Percentiles rank a stretch among this genome's conserved stretches.
phyloP scores from a whole-genome alignment of 1,140 invertebrate species.

The Nebria ingens region DNA sequence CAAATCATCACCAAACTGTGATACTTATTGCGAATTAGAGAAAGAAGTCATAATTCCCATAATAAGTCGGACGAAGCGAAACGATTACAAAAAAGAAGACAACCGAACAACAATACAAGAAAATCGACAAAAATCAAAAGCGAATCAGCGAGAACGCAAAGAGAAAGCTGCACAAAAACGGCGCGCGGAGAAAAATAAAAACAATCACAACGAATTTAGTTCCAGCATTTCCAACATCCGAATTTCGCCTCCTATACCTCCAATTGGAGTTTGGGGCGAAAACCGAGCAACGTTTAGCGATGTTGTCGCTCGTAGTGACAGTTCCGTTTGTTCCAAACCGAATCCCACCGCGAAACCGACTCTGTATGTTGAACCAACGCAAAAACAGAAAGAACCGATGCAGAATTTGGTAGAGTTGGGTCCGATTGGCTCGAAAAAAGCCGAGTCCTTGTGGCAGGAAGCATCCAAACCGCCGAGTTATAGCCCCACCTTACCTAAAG shows the following conservation, averaged over 20 bases:
- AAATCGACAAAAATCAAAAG: constrained; percentile 12
- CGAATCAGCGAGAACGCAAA: constrained; percentile 27
- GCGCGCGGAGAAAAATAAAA: constrained; percentile 17
- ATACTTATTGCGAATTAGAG: constrained; percentile 10
- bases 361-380: constrained; percentile 30
- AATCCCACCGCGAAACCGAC: constrained; percentile 23
- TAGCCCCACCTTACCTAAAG: background rate
- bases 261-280: constrained; percentile 39
- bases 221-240: constrained; percentile 11
- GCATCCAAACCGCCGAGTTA: background rate
- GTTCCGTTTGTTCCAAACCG: constrained; percentile 13
- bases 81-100: constrained; percentile 22
- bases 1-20: constrained; percentile 27
- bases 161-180: constrained; percentile 22
- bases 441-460: constrained; percentile 14
- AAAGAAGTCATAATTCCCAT: background rate
- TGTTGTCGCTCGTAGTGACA: constrained; percentile 39
- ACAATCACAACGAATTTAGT: constrained; percentile 10
- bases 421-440: constrained; percentile 29
- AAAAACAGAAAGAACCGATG: constrained; percentile 23
- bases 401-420: constrained; percentile 23
- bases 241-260: constrained; percentile 17
- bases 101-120: constrained; percentile 13
- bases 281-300: constrained; percentile 46
- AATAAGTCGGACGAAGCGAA: constrained; percentile 31